These are phyloP conservation scores for Campylomormyrus numenius DNA, from an alignment of 2,113 vertebrate species.

Conservation along the genomic window DNA sequence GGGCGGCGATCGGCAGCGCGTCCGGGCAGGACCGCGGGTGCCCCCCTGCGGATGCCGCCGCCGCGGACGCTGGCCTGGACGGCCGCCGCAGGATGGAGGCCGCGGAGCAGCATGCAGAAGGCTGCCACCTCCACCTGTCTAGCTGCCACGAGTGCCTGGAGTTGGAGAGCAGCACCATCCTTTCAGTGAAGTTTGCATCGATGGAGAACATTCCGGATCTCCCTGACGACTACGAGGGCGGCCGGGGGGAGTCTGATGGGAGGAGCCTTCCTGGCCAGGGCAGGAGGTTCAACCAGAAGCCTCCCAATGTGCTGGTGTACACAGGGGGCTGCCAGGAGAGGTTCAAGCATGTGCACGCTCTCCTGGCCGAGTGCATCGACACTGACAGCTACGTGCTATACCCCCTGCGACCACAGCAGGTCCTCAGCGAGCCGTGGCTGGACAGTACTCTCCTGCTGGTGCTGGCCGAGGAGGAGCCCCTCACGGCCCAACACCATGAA, in stretches of 20 bases:
- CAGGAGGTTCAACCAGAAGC: conserved; percentile 54
- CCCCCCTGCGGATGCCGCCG: background rate
- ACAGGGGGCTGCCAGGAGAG: conserved; percentile 52
- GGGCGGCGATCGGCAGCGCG: conserved; percentile 19
- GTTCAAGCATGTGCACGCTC: conserved; percentile 50
- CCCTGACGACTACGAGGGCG: conserved; percentile 50
- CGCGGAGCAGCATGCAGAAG: conserved; percentile 41
- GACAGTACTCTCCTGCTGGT: conserved; percentile 76
- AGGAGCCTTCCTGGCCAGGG: background rate
- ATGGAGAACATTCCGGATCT: conserved; percentile 80
- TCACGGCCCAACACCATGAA: conserved; percentile 53
- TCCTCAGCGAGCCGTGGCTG: conserved; percentile 73
- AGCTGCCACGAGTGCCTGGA: conserved; percentile 87
- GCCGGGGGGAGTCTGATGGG: conserved; percentile 24
- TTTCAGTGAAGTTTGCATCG: conserved; percentile 78
- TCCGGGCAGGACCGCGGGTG: conserved; percentile 21
- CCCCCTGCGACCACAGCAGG: conserved; percentile 63
- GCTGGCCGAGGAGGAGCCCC: conserved; percentile 56
- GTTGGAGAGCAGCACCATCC: conserved; percentile 87
- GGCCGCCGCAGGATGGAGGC: conserved; percentile 9
- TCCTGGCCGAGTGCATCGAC: conserved; percentile 69
- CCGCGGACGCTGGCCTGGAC: conserved; percentile 17
- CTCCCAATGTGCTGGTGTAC: conserved; percentile 81
- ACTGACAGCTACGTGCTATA: conserved; percentile 70
- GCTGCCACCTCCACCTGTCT: conserved; percentile 73